Percentiles rank a stretch among this genome's conserved stretches.
Conservation (phyloP, 2,888 invertebrate species). For the Caenorhabditis doughertyi region DNA sequence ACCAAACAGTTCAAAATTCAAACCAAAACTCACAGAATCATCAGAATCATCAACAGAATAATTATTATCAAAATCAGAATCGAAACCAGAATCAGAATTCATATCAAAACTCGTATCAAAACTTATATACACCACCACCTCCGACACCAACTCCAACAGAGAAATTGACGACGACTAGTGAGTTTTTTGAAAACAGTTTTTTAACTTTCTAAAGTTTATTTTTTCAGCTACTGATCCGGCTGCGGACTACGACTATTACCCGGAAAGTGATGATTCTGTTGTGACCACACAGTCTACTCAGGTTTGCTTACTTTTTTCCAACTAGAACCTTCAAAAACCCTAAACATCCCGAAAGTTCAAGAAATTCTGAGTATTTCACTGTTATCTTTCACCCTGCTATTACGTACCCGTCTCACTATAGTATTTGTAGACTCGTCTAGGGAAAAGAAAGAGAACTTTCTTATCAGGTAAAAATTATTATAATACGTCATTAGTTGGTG, state of each 20-base stretch:
- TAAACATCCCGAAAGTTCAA: too few species aligned
- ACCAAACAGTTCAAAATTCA: conserved; percentile 1
- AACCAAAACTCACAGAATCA: conserved; percentile 35
- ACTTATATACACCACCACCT: conserved; percentile 28
- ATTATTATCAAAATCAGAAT: conserved; percentile 8
- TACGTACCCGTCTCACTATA: too few species aligned
- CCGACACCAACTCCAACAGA: conserved; percentile 16
- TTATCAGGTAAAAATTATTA: too few species aligned
- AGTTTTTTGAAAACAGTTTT: too few species aligned
- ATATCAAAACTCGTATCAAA: conserved; percentile 2
- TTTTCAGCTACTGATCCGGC: conserved; percentile 23
- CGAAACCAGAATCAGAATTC: not conserved
- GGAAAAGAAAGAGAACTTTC: too few species aligned
- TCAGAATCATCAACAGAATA: conserved; percentile 15
- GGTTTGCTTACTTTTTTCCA: too few species aligned
- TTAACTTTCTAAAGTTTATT: not conserved
- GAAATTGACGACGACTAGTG: conserved; percentile 13
- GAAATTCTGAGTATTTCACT: too few species aligned
- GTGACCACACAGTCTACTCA: conserved; percentile 25
- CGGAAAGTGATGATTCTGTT: conserved; percentile 7
- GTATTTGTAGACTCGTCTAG: too few species aligned
- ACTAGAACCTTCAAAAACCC: too few species aligned
- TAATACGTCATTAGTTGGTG: too few species aligned
- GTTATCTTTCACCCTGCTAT: too few species aligned
- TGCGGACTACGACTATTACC: conserved; percentile 49